phyloP scores from a whole-genome alignment of 2,888 invertebrate species.

The Polydesmus complanatus region DNA sequence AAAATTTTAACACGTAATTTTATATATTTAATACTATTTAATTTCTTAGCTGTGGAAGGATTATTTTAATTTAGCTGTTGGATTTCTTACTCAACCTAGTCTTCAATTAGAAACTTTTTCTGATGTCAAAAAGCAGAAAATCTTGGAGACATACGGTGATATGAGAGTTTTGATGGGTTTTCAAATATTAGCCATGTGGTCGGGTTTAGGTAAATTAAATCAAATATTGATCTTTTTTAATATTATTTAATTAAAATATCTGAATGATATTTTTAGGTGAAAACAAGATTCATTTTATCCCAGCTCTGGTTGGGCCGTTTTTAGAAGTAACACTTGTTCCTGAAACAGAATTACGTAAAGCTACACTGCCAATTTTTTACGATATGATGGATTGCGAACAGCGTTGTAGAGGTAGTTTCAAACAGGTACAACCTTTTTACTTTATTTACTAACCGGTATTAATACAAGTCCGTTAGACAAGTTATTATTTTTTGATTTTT shows the following conservation, averaged over 20 bases:
- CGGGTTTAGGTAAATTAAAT: slow-evolving; percentile 48
- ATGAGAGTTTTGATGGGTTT: slow-evolving; percentile 87
- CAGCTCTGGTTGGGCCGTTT: slow-evolving; percentile 84
- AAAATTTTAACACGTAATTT: not conserved
- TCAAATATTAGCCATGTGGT: slow-evolving; percentile 84
- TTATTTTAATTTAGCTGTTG: slow-evolving; percentile 65
- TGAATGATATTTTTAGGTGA: slow-evolving; percentile 42
- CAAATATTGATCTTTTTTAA: not conserved
- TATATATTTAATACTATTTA: not conserved
- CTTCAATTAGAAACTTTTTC: slow-evolving; percentile 67
- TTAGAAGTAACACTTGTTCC: slow-evolving; percentile 84
- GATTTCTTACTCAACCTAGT: slow-evolving; percentile 64
- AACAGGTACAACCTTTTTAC: slow-evolving; percentile 40
- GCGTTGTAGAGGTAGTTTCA: slow-evolving; percentile 65
- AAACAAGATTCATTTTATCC: slow-evolving; percentile 75
- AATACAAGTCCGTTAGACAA: not conserved
- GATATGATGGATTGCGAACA: slow-evolving; percentile 92
- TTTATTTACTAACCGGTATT: not conserved
- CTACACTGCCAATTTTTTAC: slow-evolving; percentile 80
- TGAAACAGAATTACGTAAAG: slow-evolving; percentile 67
- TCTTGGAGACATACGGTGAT: slow-evolving; percentile 65
- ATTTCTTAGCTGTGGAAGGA: slow-evolving; percentile 49
- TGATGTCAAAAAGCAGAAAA: slow-evolving; percentile 61
- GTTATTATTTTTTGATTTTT: slow-evolving; percentile 6
- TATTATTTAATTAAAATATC: not conserved